phyloP scores from a whole-genome alignment of 2,888 invertebrate species.

The Napeogenes inachia region DNA sequence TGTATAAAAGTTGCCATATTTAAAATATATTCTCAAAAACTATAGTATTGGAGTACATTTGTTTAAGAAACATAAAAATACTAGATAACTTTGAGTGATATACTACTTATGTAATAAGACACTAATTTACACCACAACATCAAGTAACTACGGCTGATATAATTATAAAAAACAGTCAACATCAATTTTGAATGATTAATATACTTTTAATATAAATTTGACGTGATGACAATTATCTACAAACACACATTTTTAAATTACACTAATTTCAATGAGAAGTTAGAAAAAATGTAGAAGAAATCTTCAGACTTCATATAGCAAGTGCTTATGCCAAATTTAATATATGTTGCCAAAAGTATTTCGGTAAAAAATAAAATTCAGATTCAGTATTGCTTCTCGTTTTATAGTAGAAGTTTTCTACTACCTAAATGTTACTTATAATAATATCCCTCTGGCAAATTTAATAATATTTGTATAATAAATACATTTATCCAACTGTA shows the following conservation, averaged over 20 bases:
- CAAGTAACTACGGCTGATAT: conserved; percentile 77
- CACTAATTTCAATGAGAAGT: conserved; percentile 49
- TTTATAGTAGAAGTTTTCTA: conserved; percentile 73
- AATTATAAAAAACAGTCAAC: conserved; percentile 78
- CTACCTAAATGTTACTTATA: conserved; percentile 65
- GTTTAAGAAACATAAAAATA: conserved; percentile 23
- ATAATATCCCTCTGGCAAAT: conserved; percentile 72
- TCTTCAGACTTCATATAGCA: conserved; percentile 33
- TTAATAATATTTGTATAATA: conserved; percentile 40
- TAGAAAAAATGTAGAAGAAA: conserved; percentile 17
- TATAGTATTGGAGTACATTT: conserved; percentile 23
- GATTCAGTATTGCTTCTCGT: conserved; percentile 73
- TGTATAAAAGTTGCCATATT: conserved; percentile 22
- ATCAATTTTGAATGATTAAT: conserved; percentile 75
- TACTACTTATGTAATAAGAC: conserved; percentile 70
- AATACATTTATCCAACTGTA: conserved; percentile 32
- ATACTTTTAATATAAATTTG: conserved; percentile 69
- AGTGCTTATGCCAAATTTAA: conserved; percentile 28
- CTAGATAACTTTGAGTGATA: conserved; percentile 54
- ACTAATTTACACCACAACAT: conserved; percentile 79
- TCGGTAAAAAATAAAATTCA: conserved; percentile 69
- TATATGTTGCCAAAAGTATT: conserved; percentile 60
- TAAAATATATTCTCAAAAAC: conserved; percentile 29
- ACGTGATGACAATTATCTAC: conserved; percentile 75
- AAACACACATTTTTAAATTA: conserved; percentile 59